Conservation (phyloP, 2,797 vertebrate species). For the Rhinichthys osculus region DNA sequence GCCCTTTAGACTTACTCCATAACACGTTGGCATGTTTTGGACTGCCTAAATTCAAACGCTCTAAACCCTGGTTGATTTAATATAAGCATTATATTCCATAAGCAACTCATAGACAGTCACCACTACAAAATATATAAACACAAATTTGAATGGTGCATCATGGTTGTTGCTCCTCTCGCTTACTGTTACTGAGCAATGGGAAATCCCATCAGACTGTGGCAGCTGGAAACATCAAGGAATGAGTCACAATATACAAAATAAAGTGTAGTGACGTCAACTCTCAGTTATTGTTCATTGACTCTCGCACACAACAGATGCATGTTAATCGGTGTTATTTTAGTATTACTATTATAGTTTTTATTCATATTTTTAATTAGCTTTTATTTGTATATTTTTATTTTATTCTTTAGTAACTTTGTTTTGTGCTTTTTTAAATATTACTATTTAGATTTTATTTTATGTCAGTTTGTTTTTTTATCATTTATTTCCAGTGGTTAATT, state of each 20-base stretch:
- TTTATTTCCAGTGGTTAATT: not conserved
- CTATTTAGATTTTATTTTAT: not conserved
- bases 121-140: not conserved
- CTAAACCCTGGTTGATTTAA: not conserved
- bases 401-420: not conserved
- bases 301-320: not conserved
- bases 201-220: constrained; percentile 7
- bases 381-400: not conserved
- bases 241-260: constrained; percentile 34
- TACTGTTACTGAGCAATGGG: not conserved
- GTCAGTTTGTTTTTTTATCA: not conserved
- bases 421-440: not conserved
- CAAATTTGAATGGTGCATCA: not conserved
- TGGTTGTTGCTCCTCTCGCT: not conserved
- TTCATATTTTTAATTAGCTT: not conserved
- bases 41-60: not conserved
- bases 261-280: not conserved
- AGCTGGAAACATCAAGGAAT: constrained; percentile 24
- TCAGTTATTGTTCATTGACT: not conserved
- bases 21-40: not conserved
- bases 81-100: not conserved
- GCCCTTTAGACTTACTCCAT: constrained; percentile 2
- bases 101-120: not conserved
- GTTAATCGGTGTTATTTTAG: not conserved
- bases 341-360: not conserved